Evolutionary conservation across 1,140 invertebrate genomes (phyloP).

Genomic region (Cydia strobilella): DNA sequence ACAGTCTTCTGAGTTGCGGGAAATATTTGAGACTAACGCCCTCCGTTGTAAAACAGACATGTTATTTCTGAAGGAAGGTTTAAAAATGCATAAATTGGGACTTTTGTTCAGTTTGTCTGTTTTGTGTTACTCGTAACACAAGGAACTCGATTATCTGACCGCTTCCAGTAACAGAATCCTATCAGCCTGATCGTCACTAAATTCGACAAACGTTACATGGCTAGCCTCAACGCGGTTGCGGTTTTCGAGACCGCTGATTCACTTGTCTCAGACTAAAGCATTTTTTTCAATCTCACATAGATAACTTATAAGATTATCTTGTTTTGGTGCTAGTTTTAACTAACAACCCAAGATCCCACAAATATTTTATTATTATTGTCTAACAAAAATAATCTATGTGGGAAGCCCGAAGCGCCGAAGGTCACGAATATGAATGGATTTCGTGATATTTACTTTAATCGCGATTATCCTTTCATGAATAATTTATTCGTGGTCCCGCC

Average conservation of each 20-base stretch:
- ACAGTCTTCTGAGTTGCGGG: too few species aligned
- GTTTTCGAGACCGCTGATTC: constrained; percentile 35
- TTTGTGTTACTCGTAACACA: too few species aligned
- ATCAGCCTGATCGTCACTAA: constrained; percentile 36
- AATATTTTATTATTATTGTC: constrained; percentile 22
- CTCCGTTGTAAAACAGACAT: too few species aligned
- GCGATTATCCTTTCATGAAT: constrained; percentile 64
- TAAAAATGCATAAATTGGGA: too few species aligned
- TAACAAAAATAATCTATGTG: constrained; percentile 33
- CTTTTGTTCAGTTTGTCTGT: too few species aligned
- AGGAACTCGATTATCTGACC: background rate
- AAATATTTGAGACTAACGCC: too few species aligned
- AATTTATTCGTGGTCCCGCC: constrained; percentile 52
- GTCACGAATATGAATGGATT: constrained; percentile 46
- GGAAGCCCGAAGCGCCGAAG: constrained; percentile 27
- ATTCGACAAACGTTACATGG: constrained; percentile 39
- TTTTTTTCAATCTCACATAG: background rate
- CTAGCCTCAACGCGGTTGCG: constrained; percentile 37
- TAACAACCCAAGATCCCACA: background rate
- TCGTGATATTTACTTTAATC: constrained; percentile 53
- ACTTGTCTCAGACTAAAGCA: background rate
- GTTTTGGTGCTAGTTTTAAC: background rate
- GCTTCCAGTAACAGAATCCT: background rate
- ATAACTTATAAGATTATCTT: background rate
- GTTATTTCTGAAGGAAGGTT: too few species aligned